Percentiles rank a stretch among this genome's conserved stretches.
Evolutionary conservation across 2,888 invertebrate genomes (phyloP).

Genomic region (Masnerella sp.): DNA sequence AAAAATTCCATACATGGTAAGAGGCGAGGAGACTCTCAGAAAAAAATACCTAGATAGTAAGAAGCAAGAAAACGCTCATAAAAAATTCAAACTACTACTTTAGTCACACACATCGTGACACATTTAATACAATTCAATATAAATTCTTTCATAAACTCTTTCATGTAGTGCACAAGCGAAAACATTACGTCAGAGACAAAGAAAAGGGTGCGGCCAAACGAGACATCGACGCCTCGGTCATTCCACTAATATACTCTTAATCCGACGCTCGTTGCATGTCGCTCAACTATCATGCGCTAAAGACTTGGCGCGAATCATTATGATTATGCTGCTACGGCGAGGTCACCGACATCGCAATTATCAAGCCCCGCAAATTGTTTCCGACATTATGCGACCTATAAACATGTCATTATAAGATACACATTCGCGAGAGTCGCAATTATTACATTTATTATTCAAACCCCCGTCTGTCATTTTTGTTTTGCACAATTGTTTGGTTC

Average conservation of each 20-base stretch:
- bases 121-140: too few species aligned
- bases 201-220: constrained; percentile 36
- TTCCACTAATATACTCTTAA: constrained; percentile 63
- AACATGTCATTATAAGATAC: constrained; percentile 45
- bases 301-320: constrained; percentile 64
- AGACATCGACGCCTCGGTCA: constrained; percentile 56
- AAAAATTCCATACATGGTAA: too few species aligned
- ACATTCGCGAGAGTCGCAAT: constrained; percentile 11
- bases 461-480: too few species aligned
- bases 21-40: too few species aligned
- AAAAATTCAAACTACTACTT: too few species aligned
- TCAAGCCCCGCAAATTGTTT: constrained; percentile 64
- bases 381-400: constrained; percentile 60
- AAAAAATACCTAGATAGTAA: too few species aligned
- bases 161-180: too few species aligned
- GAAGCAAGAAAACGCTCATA: too few species aligned
- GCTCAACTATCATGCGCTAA: constrained; percentile 63
- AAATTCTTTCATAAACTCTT: too few species aligned
- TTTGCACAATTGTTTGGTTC: too few species aligned
- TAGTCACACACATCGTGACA: too few species aligned
- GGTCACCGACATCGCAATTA: constrained; percentile 66
- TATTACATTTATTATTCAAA: constrained; percentile 10
- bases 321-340: constrained; percentile 61
- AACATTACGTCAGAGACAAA: constrained; percentile 5
- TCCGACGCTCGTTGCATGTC: constrained; percentile 65